A percentile compares a stretch with the other conserved stretches of the same genome.
phyloP scores from a whole-genome alignment of 2,113 vertebrate species.

The Nyctibius bracteatus region DNA sequence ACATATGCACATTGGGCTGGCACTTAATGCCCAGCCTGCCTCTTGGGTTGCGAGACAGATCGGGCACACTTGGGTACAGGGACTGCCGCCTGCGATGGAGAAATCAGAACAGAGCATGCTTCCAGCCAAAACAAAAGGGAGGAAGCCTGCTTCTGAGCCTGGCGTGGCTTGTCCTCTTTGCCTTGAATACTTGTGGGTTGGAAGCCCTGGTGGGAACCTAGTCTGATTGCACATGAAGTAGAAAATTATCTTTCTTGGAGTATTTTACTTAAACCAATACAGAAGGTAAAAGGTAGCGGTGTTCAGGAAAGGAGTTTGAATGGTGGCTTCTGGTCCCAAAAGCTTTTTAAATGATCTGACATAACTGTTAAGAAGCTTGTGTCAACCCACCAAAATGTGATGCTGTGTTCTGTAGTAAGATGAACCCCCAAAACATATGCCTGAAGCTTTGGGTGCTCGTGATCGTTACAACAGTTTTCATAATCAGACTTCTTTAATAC shows the following conservation, averaged over 20 bases:
- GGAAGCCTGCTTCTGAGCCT: not conserved
- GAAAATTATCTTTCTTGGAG: not conserved
- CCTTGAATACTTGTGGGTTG: not conserved
- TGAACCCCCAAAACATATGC: not conserved
- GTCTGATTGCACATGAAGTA: not conserved
- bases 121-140: slow-evolving; percentile 30
- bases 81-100: not conserved
- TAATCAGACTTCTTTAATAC: not conserved
- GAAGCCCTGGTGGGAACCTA: not conserved
- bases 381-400: not conserved
- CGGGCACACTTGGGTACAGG: accelerated
- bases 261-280: not conserved
- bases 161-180: not conserved
- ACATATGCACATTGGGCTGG: accelerated
- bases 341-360: not conserved
- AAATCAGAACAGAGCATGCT: not conserved
- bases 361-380: not conserved
- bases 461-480: not conserved
- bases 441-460: not conserved
- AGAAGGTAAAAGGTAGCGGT: not conserved
- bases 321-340: not conserved
- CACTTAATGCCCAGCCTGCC: not conserved
- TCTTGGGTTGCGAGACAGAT: not conserved
- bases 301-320: not conserved
- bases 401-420: not conserved